Evolutionary conservation across 2,888 invertebrate genomes (phyloP), one percentile per base, ranked within the genome.

Genomic region (Heliothis peltigera): DNA sequence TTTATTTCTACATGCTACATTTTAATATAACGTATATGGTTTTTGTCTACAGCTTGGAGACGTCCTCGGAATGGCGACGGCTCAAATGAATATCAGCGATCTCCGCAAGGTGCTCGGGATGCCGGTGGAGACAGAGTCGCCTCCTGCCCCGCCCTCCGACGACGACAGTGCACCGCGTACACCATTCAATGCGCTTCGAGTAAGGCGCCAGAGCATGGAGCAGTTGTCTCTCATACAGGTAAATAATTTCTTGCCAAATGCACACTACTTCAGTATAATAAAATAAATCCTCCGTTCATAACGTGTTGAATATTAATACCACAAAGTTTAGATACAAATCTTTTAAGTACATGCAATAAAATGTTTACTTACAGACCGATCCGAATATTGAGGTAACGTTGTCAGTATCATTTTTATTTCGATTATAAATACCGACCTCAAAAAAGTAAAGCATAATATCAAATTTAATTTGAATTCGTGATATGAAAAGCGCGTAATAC

Each of bases 141-240:
- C 87, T 2, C 79, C 85, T 18, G 79, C 84, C 1, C 82, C 80
- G 0, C 47, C 76, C 67, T 66, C 64, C 3, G 81, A 79, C 32
- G 86, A 84, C 10, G 82, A 85, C 48, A 80, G 78, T 28, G 77
- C 84, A 1, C 87, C 87, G 0, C 86, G 87, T 28, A 92, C 93
- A 8, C 91, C 92, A 0, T 92, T 95, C 89, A 90, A 91, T 83
- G 89, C 95, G 1, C 86, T 96, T 21, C 91, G 98, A 86, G 97
- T 98, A 79, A 96, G 98, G 80, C 96, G 98, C 47, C 98, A 98
- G 91, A 98, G 98, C 93, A 99, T 99, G 99, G 99, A 99, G 91
- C 98, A 98, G 89, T 96, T 99, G 92, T 98, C 98, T 88, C 96
- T 99, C 44, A 98, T 99, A 92, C 98, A 98, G 96, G 97, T 98